Conservation (phyloP, 2,888 invertebrate genomes). For the Xestia sexstrigata region DNA sequence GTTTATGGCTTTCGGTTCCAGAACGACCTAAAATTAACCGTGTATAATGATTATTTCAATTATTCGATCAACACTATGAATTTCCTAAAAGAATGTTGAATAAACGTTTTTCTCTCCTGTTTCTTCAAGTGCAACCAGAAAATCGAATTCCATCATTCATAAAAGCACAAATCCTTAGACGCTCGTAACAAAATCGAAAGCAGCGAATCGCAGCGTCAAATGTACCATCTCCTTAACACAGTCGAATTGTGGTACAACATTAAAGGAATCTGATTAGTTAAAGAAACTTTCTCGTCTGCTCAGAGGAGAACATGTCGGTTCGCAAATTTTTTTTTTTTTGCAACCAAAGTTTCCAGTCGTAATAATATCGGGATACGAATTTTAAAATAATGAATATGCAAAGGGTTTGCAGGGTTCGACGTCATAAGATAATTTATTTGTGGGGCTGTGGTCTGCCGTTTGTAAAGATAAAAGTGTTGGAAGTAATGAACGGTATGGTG, state of each 20-base stretch:
- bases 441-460: not conserved
- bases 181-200: not conserved
- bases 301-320: conserved; percentile 73
- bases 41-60: too few species aligned
- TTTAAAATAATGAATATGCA: conserved; percentile 65
- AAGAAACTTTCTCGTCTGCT: conserved; percentile 74
- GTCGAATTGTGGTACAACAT: conserved; percentile 64
- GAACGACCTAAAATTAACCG: too few species aligned
- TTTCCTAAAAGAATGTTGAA: too few species aligned
- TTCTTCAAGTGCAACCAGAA: not conserved
- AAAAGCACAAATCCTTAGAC: not conserved
- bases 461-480: conserved; percentile 2
- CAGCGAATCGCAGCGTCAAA: conserved; percentile 23
- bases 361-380: conserved; percentile 64
- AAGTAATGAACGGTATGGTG: not conserved
- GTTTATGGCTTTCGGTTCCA: too few species aligned
- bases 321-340: conserved; percentile 47
- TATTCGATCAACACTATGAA: too few species aligned
- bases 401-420: conserved; percentile 38
- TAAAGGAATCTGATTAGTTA: conserved; percentile 79
- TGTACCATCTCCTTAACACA: conserved; percentile 46
- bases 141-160: not conserved
- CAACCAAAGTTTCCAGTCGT: conserved; percentile 57
- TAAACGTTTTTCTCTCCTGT: too few species aligned
- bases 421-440: conserved; percentile 33